Percentiles rank a stretch among this genome's conserved stretches.
phyloP scores from a whole-genome alignment of 2,113 vertebrate species.

The Xyliphius kryptos region DNA sequence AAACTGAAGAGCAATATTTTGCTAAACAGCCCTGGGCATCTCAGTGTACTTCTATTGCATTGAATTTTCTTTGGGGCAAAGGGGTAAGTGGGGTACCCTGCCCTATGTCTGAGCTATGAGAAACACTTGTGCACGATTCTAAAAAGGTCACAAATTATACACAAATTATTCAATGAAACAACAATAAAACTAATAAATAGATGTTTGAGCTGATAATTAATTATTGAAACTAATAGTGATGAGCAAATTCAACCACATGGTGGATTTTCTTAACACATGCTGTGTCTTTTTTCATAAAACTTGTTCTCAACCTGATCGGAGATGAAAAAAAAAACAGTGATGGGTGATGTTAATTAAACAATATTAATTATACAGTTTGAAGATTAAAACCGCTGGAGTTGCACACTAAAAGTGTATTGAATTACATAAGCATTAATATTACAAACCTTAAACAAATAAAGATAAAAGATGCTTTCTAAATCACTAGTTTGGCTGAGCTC shows the following conservation, averaged over 20 bases:
- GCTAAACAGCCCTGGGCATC: conserved; percentile 57
- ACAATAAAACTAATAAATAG: neutral
- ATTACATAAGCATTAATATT: neutral
- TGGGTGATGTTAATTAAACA: too few relatives aligned
- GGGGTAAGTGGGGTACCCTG: conserved; percentile 71
- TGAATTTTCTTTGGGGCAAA: conserved; percentile 67
- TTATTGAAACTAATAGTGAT: too few relatives aligned
- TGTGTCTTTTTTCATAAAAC: too few relatives aligned
- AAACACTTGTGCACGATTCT: conserved; percentile 2
- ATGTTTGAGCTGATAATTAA: too few relatives aligned
- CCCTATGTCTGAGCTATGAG: conserved; percentile 39
- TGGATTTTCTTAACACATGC: too few relatives aligned
- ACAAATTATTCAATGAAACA: conserved; percentile 16
- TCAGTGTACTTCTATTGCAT: conserved; percentile 46
- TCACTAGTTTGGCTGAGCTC: conserved; percentile 23
- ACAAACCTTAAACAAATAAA: neutral
- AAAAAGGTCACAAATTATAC: conserved; percentile 8
- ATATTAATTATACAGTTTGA: too few relatives aligned
- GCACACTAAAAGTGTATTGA: too few relatives aligned
- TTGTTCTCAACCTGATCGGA: too few relatives aligned
- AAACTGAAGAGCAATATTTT: conserved; percentile 70
- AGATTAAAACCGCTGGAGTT: too few relatives aligned
- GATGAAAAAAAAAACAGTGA: too few relatives aligned
- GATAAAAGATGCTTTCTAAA: conserved; percentile 16
- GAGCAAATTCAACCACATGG: too few relatives aligned